Evolutionary conservation across 2,888 invertebrate genomes (phyloP), one percentile per base, ranked within the genome.

Genomic region (Apotomis turbidana): DNA sequence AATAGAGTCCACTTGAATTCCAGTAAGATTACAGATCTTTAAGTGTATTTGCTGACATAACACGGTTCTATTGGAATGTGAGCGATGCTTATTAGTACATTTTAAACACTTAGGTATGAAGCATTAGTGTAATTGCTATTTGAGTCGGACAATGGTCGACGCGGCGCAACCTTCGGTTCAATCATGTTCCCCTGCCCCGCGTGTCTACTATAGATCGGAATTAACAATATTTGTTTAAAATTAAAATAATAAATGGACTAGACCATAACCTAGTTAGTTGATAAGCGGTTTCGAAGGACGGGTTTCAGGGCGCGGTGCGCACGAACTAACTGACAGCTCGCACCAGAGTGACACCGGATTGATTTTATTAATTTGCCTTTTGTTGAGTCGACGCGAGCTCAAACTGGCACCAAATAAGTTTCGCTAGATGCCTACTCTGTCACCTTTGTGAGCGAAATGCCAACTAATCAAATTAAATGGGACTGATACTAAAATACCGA

Each of bases 261-360:
- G 84, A 85, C 83, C 81, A 78, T 84, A 85, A 87, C 85, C 84
- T 82, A 82, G 83, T 82, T 82, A 77, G 73, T 78, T 84, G 81
- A 79, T 84, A 86, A 89, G 87, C 88, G 87, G 82, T 85, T 85
- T 83, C 83, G 85, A 89, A 90, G 90, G 89, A 87, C 88, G 81
- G 81, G 81, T 85, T 83, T 80, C 81, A 84, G 87, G 92, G 91
- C 81, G 91, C 85, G 92, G 88, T 90, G 81, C 83, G 90, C 92
- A 91, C 92, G 92, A 89, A 59, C 9, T 59, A 51, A 81, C 81
- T 68, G 57, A 78, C 80, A 79, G 80, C 79, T 76, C 74, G 79
- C 76, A 78, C 80, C 73, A 76, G 75, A 76, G 77, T 81, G 81
- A 84, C 85, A 83, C 85, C 81, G 80, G 82, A 84, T 80, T 59